Percentiles rank a stretch among this genome's conserved stretches.
Conservation (phyloP, 2,797 vertebrate species). For the Pseudomugil tenellus region DNA sequence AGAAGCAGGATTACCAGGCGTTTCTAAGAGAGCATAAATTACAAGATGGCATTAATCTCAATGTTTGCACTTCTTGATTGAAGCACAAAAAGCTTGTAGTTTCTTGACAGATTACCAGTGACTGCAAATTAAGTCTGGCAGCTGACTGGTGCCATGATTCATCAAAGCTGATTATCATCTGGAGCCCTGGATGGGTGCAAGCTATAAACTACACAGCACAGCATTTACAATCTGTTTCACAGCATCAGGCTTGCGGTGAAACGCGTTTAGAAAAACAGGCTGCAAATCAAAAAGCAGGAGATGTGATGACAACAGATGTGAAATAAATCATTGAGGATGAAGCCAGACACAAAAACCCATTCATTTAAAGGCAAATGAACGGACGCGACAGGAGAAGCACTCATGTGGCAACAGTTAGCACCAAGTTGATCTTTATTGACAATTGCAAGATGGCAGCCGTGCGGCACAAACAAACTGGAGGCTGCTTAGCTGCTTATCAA, state of each 20-base stretch:
- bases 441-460: background rate
- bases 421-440: conserved; percentile 51
- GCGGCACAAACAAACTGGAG: conserved; percentile 12
- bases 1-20: conserved; percentile 59
- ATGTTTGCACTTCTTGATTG: conserved; percentile 26
- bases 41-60: conserved; percentile 1
- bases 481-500: background rate
- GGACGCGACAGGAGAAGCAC: conserved; percentile 42
- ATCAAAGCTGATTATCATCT: conserved; percentile 26
- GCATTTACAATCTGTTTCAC: conserved; percentile 27
- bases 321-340: conserved; percentile 34
- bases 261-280: conserved; percentile 41
- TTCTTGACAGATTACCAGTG: conserved; percentile 36
- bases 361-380: conserved; percentile 57
- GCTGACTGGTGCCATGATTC: conserved; percentile 4
- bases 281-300: conserved; percentile 62
- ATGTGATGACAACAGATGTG: conserved; percentile 42
- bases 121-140: conserved; percentile 32
- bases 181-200: background rate
- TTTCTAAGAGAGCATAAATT: conserved; percentile 37
- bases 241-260: conserved; percentile 38
- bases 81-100: conserved; percentile 27
- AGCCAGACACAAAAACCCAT: conserved; percentile 41
- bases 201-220: conserved; percentile 15
- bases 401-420: conserved; percentile 61